phyloP scores from a whole-genome alignment of 2,888 invertebrate genomes.

The Anoncus sp. region DNA sequence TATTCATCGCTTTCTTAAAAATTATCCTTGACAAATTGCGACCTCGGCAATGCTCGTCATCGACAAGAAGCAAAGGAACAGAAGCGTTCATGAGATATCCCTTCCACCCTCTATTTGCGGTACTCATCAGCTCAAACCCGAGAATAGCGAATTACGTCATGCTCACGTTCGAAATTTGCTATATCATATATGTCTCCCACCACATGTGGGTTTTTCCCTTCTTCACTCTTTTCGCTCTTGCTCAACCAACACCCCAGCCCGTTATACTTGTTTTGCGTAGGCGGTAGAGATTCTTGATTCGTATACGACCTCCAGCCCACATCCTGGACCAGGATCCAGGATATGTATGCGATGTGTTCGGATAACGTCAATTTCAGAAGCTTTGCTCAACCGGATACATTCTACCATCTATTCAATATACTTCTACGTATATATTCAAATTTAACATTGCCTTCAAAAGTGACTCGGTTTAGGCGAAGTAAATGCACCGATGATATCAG shows the following conservation, averaged over 20 bases:
- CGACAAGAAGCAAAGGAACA: background rate
- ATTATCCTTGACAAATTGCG: background rate
- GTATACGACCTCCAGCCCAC: constrained; percentile 53
- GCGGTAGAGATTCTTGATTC: constrained; percentile 45
- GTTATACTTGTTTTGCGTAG: constrained; percentile 56
- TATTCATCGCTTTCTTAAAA: background rate
- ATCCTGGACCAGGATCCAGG: constrained; percentile 43
- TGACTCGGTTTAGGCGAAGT: no score
- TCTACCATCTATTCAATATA: background rate
- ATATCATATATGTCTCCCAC: constrained; percentile 21
- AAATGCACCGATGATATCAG: background rate
- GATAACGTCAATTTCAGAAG: background rate
- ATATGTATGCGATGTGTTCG: constrained; percentile 4
- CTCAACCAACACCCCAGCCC: constrained; percentile 30
- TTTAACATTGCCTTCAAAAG: background rate
- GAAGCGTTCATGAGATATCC: background rate
- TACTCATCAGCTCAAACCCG: constrained; percentile 26
- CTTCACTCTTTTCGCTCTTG: constrained; percentile 29
- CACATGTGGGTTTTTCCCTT: constrained; percentile 17
- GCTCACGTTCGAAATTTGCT: constrained; percentile 23
- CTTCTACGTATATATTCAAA: background rate
- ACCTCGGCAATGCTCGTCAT: background rate
- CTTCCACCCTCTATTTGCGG: constrained; percentile 5
- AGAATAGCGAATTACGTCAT: constrained; percentile 43
- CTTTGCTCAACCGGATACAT: background rate